phyloP scores from a whole-genome alignment of 2,113 vertebrate genomes.

The Hippocampus mohnikei region DNA sequence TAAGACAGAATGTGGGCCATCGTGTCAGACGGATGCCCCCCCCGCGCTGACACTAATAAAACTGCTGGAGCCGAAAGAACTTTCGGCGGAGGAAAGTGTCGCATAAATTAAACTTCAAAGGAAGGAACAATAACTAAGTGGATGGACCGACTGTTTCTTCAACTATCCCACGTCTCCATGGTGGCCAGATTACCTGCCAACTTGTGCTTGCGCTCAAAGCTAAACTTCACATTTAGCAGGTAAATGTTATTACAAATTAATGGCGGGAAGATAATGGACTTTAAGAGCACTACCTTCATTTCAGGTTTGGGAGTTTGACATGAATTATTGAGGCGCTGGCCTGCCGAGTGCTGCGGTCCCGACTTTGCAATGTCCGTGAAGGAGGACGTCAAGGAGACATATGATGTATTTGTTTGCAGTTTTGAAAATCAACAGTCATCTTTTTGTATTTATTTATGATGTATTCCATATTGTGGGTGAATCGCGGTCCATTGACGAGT shows the following conservation, averaged over 20 bases:
- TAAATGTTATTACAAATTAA: constrained; percentile 32
- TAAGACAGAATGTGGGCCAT: neutral
- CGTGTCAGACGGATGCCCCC: constrained; percentile 15
- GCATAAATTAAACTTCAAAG: constrained; percentile 35
- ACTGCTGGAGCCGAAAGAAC: constrained; percentile 20
- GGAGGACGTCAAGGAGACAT: neutral
- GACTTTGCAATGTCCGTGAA: neutral
- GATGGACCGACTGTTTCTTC: constrained; percentile 10
- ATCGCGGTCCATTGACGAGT: no score
- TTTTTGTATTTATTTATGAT: no score
- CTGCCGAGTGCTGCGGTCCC: constrained; percentile 15
- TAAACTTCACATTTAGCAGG: constrained; percentile 21
- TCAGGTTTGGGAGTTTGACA: constrained; percentile 24
- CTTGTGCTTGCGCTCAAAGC: constrained; percentile 26
- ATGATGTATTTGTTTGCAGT: no score
- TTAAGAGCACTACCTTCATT: constrained; percentile 29
- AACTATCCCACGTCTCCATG: neutral
- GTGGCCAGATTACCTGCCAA: constrained; percentile 1
- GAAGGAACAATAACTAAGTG: constrained; percentile 16
- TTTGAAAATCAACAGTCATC: no score
- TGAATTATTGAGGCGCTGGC: constrained; percentile 18
- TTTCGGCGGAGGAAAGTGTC: neutral
- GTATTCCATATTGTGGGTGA: no score
- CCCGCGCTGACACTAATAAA: constrained; percentile 27
- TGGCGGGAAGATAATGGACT: constrained; percentile 45